A percentile compares a stretch with the other conserved stretches of the same genome.
These are phyloP conservation scores for Microplitis mediator DNA, from an alignment of 1,140 invertebrate genomes.

Conservation along the genomic window DNA sequence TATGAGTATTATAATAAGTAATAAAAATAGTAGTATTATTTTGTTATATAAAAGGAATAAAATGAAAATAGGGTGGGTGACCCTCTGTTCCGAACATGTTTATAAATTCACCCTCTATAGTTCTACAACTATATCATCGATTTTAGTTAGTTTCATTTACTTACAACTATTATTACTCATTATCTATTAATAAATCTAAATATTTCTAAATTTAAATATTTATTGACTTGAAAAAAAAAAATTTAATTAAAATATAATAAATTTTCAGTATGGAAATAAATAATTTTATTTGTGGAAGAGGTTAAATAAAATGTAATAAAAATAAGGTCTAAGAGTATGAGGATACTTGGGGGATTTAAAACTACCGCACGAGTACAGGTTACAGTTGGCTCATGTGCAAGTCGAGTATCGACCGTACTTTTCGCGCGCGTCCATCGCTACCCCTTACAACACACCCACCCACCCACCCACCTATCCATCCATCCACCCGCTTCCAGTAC, in stretches of 20 bases:
- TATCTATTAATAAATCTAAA: too few relatives aligned
- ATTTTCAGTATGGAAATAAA: background rate
- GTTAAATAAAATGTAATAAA: background rate
- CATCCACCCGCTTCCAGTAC: background rate
- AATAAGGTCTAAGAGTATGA: background rate
- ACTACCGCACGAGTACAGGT: constrained; percentile 8
- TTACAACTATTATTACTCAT: too few relatives aligned
- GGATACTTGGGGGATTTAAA: constrained; percentile 17
- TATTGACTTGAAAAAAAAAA: background rate
- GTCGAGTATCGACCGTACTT: constrained; percentile 45
- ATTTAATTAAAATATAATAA: too few relatives aligned
- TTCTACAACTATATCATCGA: background rate
- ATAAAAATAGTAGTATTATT: background rate
- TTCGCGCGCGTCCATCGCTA: constrained; percentile 25
- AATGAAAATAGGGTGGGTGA: background rate
- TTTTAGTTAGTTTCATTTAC: background rate
- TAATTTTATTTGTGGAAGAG: background rate
- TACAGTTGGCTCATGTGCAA: constrained; percentile 18
- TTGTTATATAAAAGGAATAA: background rate
- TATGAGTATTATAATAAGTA: background rate
- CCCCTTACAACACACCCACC: constrained; percentile 7
- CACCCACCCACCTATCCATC: background rate
- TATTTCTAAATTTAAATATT: background rate
- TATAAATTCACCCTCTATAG: background rate
- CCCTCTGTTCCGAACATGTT: background rate